Evolutionary conservation across 2,797 vertebrate genomes (phyloP).

Genomic region (Centroberyx gerrardi): DNA sequence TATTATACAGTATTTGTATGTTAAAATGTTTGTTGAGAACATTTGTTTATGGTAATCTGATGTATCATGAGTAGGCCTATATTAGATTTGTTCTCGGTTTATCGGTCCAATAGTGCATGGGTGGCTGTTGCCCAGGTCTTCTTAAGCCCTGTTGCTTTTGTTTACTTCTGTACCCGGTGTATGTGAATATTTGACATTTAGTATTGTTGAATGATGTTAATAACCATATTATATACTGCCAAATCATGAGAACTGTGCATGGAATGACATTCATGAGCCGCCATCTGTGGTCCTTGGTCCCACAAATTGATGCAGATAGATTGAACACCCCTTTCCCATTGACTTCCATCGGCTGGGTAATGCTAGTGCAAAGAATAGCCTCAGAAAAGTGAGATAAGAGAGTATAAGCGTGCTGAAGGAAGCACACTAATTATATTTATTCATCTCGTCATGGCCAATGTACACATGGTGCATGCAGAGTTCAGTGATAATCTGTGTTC

Average conservation of each 20-base stretch:
- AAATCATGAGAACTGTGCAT: constrained; percentile 64
- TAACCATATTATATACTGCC: constrained; percentile 59
- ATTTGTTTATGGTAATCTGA: constrained; percentile 66
- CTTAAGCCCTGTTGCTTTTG: constrained; percentile 56
- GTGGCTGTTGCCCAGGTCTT: constrained; percentile 68
- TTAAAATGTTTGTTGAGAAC: constrained; percentile 50
- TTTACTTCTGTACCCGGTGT: constrained; percentile 69
- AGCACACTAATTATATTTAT: not conserved
- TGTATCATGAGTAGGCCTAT: constrained; percentile 57
- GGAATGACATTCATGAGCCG: constrained; percentile 26
- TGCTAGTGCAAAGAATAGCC: constrained; percentile 27
- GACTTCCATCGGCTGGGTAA: constrained; percentile 43
- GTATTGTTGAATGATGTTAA: constrained; percentile 63
- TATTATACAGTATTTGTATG: constrained; percentile 65
- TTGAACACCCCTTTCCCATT: constrained; percentile 7
- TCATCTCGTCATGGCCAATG: not conserved
- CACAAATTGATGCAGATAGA: constrained; percentile 34
- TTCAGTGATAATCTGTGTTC: not conserved
- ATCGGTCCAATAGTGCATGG: constrained; percentile 70
- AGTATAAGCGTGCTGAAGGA: not conserved
- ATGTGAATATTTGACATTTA: constrained; percentile 74
- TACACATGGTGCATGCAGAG: constrained; percentile 3
- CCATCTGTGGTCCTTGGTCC: constrained; percentile 36
- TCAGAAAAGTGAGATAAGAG: constrained; percentile 38
- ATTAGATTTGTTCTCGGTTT: constrained; percentile 59